These are phyloP conservation scores for Mythimna ferrago DNA, from an alignment of 2,888 invertebrate species.

Conservation along the genomic window DNA sequence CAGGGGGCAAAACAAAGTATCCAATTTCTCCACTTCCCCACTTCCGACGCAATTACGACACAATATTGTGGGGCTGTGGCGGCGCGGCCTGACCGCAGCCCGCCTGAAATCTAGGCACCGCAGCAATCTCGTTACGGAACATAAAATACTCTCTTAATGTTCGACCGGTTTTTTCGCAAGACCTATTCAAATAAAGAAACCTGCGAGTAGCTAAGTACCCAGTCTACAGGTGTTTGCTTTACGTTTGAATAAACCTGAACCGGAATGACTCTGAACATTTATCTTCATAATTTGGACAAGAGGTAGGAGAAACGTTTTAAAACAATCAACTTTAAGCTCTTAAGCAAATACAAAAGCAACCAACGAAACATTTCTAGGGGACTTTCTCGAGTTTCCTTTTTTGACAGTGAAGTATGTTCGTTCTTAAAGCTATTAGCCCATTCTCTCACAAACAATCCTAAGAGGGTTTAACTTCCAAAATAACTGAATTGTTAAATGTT, in stretches of 20 bases:
- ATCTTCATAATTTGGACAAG: constrained; percentile 44
- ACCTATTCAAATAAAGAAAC: constrained; percentile 80
- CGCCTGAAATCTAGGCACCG: constrained; percentile 82
- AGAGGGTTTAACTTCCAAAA: not conserved
- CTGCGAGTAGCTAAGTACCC: constrained; percentile 68
- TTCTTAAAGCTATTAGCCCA: constrained; percentile 20
- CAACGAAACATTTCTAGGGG: constrained; percentile 16
- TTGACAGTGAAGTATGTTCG: constrained; percentile 48
- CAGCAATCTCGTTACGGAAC: constrained; percentile 87
- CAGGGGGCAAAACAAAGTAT: constrained; percentile 83
- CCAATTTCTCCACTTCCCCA: constrained; percentile 88
- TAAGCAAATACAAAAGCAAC: constrained; percentile 33
- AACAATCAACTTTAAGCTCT: constrained; percentile 42
- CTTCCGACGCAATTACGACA: constrained; percentile 88
- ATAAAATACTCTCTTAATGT: constrained; percentile 84
- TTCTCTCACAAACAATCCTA: constrained; percentile 19
- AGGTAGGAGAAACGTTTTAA: constrained; percentile 27
- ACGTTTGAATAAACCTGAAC: constrained; percentile 60
- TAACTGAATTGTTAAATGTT: constrained; percentile 14
- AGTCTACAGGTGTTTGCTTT: constrained; percentile 66
- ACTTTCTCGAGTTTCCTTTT: constrained; percentile 46
- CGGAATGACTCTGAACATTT: constrained; percentile 48
- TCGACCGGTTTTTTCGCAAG: constrained; percentile 82
- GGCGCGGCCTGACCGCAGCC: constrained; percentile 81
- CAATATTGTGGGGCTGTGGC: constrained; percentile 81